Evolutionary conservation across 2,888 invertebrate genomes (phyloP).

Genomic region (Trisateles emortualis): DNA sequence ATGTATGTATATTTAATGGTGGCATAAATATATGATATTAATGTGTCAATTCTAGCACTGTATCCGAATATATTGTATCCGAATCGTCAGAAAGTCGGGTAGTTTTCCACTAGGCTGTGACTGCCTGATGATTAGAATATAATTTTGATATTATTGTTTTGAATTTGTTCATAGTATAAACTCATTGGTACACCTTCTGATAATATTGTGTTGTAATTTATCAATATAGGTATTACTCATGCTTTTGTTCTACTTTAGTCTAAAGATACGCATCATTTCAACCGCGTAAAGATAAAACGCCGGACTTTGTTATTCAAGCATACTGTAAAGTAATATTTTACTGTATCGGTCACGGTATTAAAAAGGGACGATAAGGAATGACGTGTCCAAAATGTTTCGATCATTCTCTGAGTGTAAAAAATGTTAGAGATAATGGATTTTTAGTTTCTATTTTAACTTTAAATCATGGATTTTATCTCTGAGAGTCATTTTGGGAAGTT

Average conservation of each 20-base stretch:
- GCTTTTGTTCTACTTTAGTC: conserved; percentile 13
- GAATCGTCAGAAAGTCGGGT: too few relatives aligned
- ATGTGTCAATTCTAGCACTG: too few relatives aligned
- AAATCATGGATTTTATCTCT: neutral
- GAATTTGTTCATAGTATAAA: neutral
- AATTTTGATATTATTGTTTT: too few relatives aligned
- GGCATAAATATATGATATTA: too few relatives aligned
- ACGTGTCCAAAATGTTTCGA: conserved; percentile 35
- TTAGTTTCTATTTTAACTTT: neutral
- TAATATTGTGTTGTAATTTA: conserved; percentile 1
- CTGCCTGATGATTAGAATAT: too few relatives aligned
- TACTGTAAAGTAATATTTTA: conserved; percentile 1
- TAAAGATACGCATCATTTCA: conserved; percentile 6
- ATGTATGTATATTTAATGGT: too few relatives aligned
- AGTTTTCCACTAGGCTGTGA: too few relatives aligned
- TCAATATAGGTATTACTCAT: conserved; percentile 8
- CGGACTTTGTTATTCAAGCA: neutral
- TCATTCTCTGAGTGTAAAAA: neutral
- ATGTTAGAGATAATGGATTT: neutral
- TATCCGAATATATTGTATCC: too few relatives aligned
- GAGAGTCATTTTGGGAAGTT: too few relatives aligned
- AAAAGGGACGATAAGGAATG: conserved; percentile 12
- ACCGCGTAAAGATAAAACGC: conserved; percentile 12
- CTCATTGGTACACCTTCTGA: neutral
- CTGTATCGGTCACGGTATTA: conserved; percentile 11